A percentile compares a stretch with the other conserved stretches of the same genome.
Conservation (phyloP, 37 sponge, comb jelly and placozoan genomes). For the Ephydatia muelleri region DNA sequence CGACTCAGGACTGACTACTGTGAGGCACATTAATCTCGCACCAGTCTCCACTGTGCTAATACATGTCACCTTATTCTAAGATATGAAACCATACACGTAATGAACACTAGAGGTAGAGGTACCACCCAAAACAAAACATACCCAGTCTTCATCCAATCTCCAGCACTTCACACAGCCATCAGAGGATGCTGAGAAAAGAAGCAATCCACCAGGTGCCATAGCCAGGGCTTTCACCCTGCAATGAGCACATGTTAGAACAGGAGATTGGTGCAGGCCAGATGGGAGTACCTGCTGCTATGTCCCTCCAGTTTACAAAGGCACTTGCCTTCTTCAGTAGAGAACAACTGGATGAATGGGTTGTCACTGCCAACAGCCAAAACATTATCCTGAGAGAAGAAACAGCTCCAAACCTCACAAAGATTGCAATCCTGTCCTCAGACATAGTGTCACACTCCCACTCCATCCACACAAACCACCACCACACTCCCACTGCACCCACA, state of each 20-base stretch:
- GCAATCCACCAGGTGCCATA: conserved; percentile 23
- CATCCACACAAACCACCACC: background rate
- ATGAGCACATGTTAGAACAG: background rate
- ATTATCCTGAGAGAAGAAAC: conserved; percentile 27
- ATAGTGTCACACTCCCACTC: conserved; percentile 37
- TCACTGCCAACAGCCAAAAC: conserved; percentile 68
- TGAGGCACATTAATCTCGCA: conserved; percentile 45
- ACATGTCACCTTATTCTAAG: conserved; percentile 18
- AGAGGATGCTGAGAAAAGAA: conserved; percentile 73
- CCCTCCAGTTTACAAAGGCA: conserved; percentile 40
- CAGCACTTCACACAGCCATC: conserved; percentile 64
- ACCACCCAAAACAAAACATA: background rate
- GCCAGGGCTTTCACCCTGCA: conserved; percentile 59
- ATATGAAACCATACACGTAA: background rate
- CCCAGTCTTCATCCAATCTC: conserved; percentile 37
- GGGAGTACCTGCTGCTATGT: conserved; percentile 54
- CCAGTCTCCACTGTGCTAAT: conserved; percentile 30
- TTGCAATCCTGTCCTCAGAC: no score
- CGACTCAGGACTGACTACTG: conserved; percentile 24
- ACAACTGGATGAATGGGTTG: conserved; percentile 24
- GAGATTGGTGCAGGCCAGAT: background rate
- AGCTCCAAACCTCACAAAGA: no score
- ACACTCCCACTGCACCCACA: background rate
- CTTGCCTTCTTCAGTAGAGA: conserved; percentile 33
- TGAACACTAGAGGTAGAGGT: background rate